phyloP scores from a whole-genome alignment of 2,113 vertebrate species.

The Nerophis ophidion region DNA sequence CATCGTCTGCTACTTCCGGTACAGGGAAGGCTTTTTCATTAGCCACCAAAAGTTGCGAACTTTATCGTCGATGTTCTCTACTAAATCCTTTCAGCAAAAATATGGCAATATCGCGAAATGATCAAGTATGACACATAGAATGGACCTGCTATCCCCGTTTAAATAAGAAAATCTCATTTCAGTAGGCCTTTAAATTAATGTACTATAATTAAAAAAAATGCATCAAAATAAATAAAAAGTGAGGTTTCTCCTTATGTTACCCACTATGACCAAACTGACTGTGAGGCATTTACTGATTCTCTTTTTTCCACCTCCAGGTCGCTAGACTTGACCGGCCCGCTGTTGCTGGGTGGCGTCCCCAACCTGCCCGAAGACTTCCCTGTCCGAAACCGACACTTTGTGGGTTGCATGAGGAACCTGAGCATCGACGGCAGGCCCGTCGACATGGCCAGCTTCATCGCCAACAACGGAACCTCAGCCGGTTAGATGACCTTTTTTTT shows the following conservation, averaged over 20 bases:
- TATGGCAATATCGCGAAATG: no score
- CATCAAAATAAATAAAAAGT: background rate
- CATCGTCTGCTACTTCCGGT: no score
- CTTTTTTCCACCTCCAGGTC: conserved; percentile 70
- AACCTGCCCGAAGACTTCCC: conserved; percentile 95
- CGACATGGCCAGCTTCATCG: conserved; percentile 92
- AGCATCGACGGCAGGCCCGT: conserved; percentile 82
- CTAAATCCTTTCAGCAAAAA: no score
- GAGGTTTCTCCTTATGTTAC: conserved; percentile 40
- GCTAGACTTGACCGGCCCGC: conserved; percentile 89
- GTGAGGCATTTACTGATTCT: background rate
- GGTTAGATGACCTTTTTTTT: conserved; percentile 64
- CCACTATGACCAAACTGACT: conserved; percentile 6
- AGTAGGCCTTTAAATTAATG: no score
- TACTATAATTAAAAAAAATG: no score
- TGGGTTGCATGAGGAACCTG: conserved; percentile 94
- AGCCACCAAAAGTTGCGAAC: no score
- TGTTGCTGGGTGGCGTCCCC: conserved; percentile 90
- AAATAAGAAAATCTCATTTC: no score
- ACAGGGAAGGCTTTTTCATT: no score
- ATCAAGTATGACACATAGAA: no score
- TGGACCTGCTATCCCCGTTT: no score
- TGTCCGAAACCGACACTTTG: conserved; percentile 85
- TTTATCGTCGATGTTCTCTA: no score
- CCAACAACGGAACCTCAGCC: conserved; percentile 90